Conservation (phyloP, 2,888 invertebrate species). For the Drosophila melanosoma region DNA sequence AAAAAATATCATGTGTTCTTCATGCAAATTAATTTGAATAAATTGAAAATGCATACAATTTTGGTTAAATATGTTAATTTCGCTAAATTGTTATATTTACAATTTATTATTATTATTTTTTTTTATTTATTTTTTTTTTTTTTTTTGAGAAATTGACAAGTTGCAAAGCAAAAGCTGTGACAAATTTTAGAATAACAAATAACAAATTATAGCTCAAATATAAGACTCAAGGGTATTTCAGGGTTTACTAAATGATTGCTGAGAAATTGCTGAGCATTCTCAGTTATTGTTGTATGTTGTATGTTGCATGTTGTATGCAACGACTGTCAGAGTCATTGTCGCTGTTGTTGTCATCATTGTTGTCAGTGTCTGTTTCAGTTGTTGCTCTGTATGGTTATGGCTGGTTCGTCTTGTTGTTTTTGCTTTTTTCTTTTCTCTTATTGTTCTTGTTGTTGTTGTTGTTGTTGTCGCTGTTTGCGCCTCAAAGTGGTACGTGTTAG, state of each 20-base stretch:
- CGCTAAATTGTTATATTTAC: no score
- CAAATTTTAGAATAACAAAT: no score
- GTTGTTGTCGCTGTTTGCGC: slow-evolving; percentile 5
- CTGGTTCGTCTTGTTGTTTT: background rate
- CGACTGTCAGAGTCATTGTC: slow-evolving; percentile 31
- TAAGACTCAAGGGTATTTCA: background rate
- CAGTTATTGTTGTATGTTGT: slow-evolving; percentile 8
- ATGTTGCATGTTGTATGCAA: slow-evolving; percentile 17
- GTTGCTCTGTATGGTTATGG: slow-evolving; percentile 17
- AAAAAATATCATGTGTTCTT: background rate
- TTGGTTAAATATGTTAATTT: background rate
- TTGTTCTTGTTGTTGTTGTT: background rate
- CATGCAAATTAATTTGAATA: background rate
- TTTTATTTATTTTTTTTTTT: no score
- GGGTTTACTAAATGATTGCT: background rate
- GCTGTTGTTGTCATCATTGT: slow-evolving; percentile 32
- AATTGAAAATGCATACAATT: background rate
- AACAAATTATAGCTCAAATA: no score
- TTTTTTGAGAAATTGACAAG: no score
- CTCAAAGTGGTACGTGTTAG: slow-evolving; percentile 38
- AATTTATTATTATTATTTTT: no score
- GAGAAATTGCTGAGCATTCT: slow-evolving; percentile 15
- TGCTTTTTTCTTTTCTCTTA: background rate
- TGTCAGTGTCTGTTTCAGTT: slow-evolving; percentile 30
- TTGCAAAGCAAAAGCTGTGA: no score